Conservation (phyloP, 2,888 invertebrate genomes). For the Brenthis ino region DNA sequence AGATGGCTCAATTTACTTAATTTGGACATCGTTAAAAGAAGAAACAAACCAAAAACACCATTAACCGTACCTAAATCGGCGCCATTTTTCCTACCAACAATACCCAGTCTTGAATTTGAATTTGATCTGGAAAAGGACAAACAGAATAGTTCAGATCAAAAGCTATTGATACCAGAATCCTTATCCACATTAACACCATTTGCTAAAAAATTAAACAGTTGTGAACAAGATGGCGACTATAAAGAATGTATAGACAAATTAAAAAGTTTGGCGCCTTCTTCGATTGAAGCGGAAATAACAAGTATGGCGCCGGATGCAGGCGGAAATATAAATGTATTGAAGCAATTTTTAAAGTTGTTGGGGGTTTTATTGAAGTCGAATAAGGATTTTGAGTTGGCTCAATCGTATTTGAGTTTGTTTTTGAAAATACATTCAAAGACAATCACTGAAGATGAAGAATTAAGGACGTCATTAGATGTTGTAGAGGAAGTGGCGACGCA, state of each 20-base stretch:
- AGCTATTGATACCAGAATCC: slow-evolving; percentile 80
- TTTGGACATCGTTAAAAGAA: slow-evolving; percentile 91
- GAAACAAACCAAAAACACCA: slow-evolving; percentile 94
- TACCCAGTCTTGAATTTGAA: slow-evolving; percentile 90
- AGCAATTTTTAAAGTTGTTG: slow-evolving; percentile 90
- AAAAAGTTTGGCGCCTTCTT: slow-evolving; percentile 89
- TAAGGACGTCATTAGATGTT: slow-evolving; percentile 79
- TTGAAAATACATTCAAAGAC: slow-evolving; percentile 89
- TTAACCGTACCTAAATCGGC: slow-evolving; percentile 92
- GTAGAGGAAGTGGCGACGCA: slow-evolving; percentile 83
- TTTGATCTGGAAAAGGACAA: slow-evolving; percentile 86
- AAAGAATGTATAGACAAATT: slow-evolving; percentile 81
- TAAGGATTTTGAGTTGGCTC: slow-evolving; percentile 93
- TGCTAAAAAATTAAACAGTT: slow-evolving; percentile 83
- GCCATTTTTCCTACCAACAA: slow-evolving; percentile 97
- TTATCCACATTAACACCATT: slow-evolving; percentile 87
- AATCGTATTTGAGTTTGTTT: slow-evolving; percentile 94
- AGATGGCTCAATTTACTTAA: slow-evolving; percentile 96
- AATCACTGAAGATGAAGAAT: slow-evolving; percentile 79
- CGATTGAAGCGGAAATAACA: slow-evolving; percentile 93
- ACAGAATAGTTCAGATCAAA: slow-evolving; percentile 65
- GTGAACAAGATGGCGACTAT: slow-evolving; percentile 78
- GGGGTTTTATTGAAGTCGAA: slow-evolving; percentile 87
- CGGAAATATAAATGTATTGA: slow-evolving; percentile 87
- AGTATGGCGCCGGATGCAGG: slow-evolving; percentile 88